Evolutionary conservation across 92 coral and sea anemone species (phyloP).

Genomic region (Zoanthus sansibaricus): DNA sequence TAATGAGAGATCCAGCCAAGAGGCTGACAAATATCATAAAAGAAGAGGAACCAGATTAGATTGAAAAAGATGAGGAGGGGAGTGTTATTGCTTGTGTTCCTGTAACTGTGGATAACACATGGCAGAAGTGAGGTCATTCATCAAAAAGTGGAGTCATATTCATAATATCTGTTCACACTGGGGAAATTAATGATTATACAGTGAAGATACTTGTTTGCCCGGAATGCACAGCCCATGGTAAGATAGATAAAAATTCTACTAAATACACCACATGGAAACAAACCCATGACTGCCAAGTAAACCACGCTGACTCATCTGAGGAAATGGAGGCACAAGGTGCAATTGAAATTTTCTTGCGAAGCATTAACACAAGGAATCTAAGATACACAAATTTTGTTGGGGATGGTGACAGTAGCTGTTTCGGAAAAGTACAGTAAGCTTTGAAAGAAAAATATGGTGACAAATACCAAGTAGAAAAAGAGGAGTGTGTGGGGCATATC

Average conservation of each 20-base stretch:
- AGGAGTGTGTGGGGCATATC: background rate
- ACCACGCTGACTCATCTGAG: constrained; percentile 52
- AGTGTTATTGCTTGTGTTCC: constrained; percentile 16
- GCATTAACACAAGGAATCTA: background rate
- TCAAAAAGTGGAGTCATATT: constrained; percentile 45
- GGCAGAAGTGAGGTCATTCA: constrained; percentile 55
- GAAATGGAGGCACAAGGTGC: constrained; percentile 6
- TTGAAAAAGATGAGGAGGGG: constrained; percentile 18
- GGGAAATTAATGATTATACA: constrained; percentile 52
- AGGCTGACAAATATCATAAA: background rate
- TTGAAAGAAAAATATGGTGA: background rate
- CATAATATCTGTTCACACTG: constrained; percentile 21
- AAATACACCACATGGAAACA: constrained; percentile 47
- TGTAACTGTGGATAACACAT: background rate
- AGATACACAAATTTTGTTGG: background rate
- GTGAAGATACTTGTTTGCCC: constrained; percentile 1
- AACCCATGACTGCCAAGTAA: constrained; percentile 54
- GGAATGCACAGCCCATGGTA: constrained; percentile 49
- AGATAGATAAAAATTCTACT: constrained; percentile 32
- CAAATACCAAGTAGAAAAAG: background rate
- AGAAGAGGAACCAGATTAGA: background rate
- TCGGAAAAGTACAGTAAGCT: background rate
- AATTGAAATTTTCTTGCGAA: background rate
- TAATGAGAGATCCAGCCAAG: constrained; percentile 8
- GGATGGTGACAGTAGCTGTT: background rate